Evolutionary conservation across 2,888 invertebrate genomes (phyloP).

Genomic region (Choreutis nemorana): DNA sequence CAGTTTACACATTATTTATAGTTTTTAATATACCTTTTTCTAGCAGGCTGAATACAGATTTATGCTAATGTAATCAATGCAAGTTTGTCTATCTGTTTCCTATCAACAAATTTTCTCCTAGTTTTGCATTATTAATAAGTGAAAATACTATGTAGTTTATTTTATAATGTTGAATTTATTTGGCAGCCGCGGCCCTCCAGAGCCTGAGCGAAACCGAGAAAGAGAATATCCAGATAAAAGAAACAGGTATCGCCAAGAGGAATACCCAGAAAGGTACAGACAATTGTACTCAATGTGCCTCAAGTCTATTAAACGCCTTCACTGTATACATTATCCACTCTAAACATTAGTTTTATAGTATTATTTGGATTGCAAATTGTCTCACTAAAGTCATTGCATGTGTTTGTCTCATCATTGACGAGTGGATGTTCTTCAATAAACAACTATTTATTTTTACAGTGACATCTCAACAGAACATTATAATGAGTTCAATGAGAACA

Average conservation of each 20-base stretch:
- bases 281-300: conserved; percentile 1
- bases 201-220: conserved; percentile 37
- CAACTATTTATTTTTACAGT: conserved; percentile 64
- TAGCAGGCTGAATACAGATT: too few relatives aligned
- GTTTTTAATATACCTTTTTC: too few relatives aligned
- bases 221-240: conserved; percentile 39
- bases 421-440: conserved; percentile 39
- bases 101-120: too few relatives aligned
- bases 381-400: too few relatives aligned
- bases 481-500: conserved; percentile 50
- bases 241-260: conserved; percentile 42
- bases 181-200: conserved; percentile 34
- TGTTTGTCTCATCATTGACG: conserved; percentile 8
- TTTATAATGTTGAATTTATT: conserved; percentile 5
- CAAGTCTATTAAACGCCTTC: background rate
- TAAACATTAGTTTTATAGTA: background rate
- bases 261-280: conserved; percentile 38
- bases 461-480: conserved; percentile 58
- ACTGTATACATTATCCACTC: background rate
- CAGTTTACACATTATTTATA: background rate
- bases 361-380: background rate
- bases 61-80: background rate
- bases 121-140: background rate
- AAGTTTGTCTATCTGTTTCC: too few relatives aligned
- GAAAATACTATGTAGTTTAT: conserved; percentile 15